phyloP scores from a whole-genome alignment of 2,797 vertebrate genomes.

The Carduelis carduelis region DNA sequence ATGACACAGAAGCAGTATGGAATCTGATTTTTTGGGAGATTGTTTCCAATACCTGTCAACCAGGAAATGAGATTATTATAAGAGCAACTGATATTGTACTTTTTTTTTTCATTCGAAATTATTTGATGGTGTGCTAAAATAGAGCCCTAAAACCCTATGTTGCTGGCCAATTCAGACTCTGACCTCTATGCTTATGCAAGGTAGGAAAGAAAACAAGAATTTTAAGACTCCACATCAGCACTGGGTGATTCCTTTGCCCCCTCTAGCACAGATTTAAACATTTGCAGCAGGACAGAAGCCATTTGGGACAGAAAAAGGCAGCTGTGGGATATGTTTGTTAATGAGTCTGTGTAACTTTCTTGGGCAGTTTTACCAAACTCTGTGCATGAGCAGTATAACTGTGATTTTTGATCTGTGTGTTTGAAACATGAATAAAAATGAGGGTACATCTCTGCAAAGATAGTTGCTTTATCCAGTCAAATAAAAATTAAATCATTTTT shows the following conservation, averaged over 20 bases:
- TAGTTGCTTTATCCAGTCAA: neutral
- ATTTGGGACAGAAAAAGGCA: neutral
- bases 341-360: neutral
- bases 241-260: neutral
- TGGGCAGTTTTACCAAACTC: neutral
- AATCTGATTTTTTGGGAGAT: neutral
- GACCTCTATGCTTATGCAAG: neutral
- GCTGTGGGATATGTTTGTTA: neutral
- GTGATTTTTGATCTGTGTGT: neutral
- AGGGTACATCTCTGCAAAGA: neutral
- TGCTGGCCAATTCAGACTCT: neutral
- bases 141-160: neutral
- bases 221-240: neutral
- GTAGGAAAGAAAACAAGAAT: neutral
- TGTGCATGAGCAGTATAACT: neutral
- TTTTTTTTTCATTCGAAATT: accelerated
- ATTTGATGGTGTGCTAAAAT: neutral
- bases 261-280: neutral
- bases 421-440: neutral
- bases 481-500: neutral
- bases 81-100: neutral
- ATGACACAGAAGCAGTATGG: neutral
- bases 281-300: neutral
- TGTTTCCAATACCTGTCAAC: neutral
- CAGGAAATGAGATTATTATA: neutral